A percentile compares a stretch with the other conserved stretches of the same genome.
phyloP scores from a whole-genome alignment of 2,888 invertebrate species.

The Rhynchonema sp. region DNA sequence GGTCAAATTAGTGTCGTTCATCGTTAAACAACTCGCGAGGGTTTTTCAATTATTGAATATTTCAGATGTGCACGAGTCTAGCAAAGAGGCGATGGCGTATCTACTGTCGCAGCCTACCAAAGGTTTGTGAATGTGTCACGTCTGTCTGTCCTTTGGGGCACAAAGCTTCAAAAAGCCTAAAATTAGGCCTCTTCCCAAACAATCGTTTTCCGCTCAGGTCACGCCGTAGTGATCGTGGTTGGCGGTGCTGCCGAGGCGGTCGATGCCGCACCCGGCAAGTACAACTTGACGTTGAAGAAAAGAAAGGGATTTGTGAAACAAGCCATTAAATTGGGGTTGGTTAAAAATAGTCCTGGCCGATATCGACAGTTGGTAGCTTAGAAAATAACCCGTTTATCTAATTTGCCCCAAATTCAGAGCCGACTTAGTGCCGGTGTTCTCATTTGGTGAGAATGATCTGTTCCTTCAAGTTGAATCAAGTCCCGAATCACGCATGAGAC shows the following conservation, averaged over 20 bases:
- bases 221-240: slow-evolving; percentile 52
- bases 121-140: neutral
- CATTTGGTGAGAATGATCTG: slow-evolving; percentile 32
- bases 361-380: neutral
- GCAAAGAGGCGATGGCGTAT: neutral
- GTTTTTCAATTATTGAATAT: too few relatives aligned
- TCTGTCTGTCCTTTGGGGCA: too few relatives aligned
- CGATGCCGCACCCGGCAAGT: slow-evolving; percentile 48
- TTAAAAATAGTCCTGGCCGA: too few relatives aligned
- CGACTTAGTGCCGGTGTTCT: slow-evolving; percentile 30
- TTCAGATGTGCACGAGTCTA: neutral
- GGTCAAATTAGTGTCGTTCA: too few relatives aligned
- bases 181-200: too few relatives aligned
- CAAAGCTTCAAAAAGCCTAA: too few relatives aligned
- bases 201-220: slow-evolving; percentile 30
- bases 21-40: too few relatives aligned
- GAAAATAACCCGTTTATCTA: neutral
- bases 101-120: neutral
- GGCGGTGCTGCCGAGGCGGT: slow-evolving; percentile 76
- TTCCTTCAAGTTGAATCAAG: slow-evolving; percentile 12
- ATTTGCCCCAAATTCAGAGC: too few relatives aligned
- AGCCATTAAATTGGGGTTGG: slow-evolving; percentile 10
- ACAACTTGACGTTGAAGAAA: slow-evolving; percentile 9
- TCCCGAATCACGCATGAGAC: neutral
- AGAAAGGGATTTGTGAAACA: slow-evolving; percentile 11